Conservation (phyloP, 2,888 invertebrate genomes). For the Cryptus armator region DNA sequence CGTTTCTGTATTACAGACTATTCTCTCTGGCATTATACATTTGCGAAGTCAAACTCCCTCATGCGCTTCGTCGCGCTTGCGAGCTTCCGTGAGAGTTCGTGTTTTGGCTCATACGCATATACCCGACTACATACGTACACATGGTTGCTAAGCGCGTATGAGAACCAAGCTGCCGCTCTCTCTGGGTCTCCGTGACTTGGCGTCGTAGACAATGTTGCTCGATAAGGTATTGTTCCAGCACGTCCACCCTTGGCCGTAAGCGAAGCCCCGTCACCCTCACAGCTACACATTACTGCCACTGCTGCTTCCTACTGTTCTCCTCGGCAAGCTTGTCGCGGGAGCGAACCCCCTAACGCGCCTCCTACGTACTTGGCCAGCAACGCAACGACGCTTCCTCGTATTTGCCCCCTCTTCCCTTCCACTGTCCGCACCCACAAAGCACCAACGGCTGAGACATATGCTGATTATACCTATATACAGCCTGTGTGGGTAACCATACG, state of each 20-base stretch:
- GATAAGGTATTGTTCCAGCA: conserved; percentile 83
- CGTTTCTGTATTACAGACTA: conserved; percentile 5
- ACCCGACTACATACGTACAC: conserved; percentile 23
- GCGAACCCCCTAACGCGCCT: conserved; percentile 43
- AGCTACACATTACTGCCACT: conserved; percentile 58
- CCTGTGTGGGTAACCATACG: conserved; percentile 33
- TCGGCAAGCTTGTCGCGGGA: conserved; percentile 28
- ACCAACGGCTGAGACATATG: conserved; percentile 24
- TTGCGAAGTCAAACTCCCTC: conserved; percentile 16
- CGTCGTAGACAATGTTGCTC: conserved; percentile 81
- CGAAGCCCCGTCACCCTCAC: conserved; percentile 54
- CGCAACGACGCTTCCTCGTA: conserved; percentile 25
- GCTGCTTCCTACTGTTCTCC: conserved; percentile 51
- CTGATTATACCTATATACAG: conserved; percentile 37
- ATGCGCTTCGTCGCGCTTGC: conserved; percentile 9
- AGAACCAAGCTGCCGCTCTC: conserved; percentile 35
- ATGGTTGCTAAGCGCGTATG: conserved; percentile 16
- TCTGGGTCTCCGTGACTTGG: conserved; percentile 43
- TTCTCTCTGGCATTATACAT: conserved; percentile 15
- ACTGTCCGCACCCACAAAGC: conserved; percentile 1
- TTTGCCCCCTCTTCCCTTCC: background rate
- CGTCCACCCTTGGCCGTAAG: conserved; percentile 71
- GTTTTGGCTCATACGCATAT: conserved; percentile 24
- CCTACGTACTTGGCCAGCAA: conserved; percentile 41
- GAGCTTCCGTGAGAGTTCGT: background rate